A percentile compares a stretch with the other conserved stretches of the same genome.
Evolutionary conservation across 2,888 invertebrate genomes (phyloP).

Genomic region (Schizotus pectinicornis): DNA sequence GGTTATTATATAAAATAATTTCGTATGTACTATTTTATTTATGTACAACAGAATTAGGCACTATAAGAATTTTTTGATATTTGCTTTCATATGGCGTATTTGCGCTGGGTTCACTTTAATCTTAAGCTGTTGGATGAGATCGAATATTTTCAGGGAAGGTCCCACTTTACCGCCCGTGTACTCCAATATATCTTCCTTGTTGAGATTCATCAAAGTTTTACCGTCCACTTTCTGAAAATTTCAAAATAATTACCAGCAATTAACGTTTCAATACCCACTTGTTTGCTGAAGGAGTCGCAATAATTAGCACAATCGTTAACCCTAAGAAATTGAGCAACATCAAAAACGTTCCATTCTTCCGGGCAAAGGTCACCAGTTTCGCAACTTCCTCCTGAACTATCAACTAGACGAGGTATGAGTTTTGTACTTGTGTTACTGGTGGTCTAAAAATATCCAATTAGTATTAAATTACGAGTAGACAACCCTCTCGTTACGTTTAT

Average conservation of each 20-base stretch:
- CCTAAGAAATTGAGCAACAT: constrained; percentile 88
- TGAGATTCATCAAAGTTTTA: constrained; percentile 76
- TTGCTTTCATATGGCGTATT: constrained; percentile 68
- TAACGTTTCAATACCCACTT: constrained; percentile 44
- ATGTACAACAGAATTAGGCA: constrained; percentile 50
- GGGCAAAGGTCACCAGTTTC: constrained; percentile 66
- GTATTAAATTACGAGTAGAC: neutral
- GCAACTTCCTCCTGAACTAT: constrained; percentile 62
- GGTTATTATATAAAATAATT: constrained; percentile 10
- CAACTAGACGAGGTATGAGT: constrained; percentile 70
- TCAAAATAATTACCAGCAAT: constrained; percentile 5
- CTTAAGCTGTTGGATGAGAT: constrained; percentile 90
- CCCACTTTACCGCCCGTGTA: constrained; percentile 93
- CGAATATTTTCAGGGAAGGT: constrained; percentile 90
- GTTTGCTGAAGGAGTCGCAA: constrained; percentile 69
- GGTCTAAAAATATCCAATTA: constrained; percentile 39
- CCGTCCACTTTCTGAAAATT: constrained; percentile 77
- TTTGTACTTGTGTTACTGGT: constrained; percentile 60
- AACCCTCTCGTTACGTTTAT: constrained; percentile 68
- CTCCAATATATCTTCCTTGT: constrained; percentile 89
- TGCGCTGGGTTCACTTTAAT: constrained; percentile 81
- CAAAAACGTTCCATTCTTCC: constrained; percentile 79
- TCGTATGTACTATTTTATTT: constrained; percentile 10
- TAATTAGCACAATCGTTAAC: constrained; percentile 84
- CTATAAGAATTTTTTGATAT: constrained; percentile 71